These are phyloP conservation scores for Drosophila yakuba DNA, from an alignment of 1,140 invertebrate genomes.

Conservation along the genomic window DNA sequence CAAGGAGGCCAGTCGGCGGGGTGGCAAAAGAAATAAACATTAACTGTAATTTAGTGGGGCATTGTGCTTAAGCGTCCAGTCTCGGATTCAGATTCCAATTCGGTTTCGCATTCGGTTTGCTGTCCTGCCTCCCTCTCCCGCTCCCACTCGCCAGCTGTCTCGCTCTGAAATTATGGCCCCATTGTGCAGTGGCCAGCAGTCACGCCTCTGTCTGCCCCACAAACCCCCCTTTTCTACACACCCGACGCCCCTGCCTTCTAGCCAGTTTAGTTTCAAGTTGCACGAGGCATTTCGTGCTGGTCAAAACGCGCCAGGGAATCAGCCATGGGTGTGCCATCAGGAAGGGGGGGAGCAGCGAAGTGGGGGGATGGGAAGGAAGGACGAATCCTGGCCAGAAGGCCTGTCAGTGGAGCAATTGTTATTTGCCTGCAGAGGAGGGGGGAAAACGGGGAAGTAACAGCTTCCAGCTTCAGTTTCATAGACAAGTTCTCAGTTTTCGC, in stretches of 20 bases:
- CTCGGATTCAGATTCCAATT: slow-evolving; percentile 52
- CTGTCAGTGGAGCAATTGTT: slow-evolving; percentile 81
- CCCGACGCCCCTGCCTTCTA: not conserved
- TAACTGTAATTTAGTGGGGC: slow-evolving; percentile 83
- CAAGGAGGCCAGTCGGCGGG: slow-evolving; percentile 25
- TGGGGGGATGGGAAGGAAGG: not conserved
- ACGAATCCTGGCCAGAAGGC: slow-evolving; percentile 46
- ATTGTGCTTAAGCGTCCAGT: slow-evolving; percentile 80
- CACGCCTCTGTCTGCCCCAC: slow-evolving; percentile 15
- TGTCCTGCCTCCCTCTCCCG: not conserved
- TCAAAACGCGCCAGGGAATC: slow-evolving; percentile 74
- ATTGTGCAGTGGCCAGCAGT: slow-evolving; percentile 60
- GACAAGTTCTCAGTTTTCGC: slow-evolving; percentile 75
- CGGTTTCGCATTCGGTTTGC: slow-evolving; percentile 49
- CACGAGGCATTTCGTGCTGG: slow-evolving; percentile 76
- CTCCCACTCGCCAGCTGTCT: slow-evolving; percentile 20
- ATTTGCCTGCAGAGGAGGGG: slow-evolving; percentile 55
- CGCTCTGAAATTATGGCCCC: slow-evolving; percentile 73
- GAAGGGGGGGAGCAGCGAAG: no score
- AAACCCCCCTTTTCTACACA: not conserved
- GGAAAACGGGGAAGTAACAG: slow-evolving; percentile 8
- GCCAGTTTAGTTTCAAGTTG: slow-evolving; percentile 71
- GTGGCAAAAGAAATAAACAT: slow-evolving; percentile 78
- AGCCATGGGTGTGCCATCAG: slow-evolving; percentile 6
- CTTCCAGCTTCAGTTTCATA: slow-evolving; percentile 47